phyloP scores from a whole-genome alignment of 1,140 invertebrate species.

The Semibalanus balanoides region DNA sequence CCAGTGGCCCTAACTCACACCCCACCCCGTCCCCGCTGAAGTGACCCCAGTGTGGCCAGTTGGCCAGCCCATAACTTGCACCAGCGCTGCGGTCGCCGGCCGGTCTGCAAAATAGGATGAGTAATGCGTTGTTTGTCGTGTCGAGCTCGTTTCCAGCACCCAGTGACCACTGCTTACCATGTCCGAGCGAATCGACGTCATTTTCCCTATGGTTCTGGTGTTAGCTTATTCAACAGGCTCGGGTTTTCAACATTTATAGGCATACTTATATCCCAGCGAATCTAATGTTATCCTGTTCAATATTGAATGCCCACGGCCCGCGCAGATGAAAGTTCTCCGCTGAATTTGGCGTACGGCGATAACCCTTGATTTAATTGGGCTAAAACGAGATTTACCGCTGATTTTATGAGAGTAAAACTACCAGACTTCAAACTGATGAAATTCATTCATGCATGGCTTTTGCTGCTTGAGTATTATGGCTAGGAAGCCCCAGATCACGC shows the following conservation, averaged over 20 bases:
- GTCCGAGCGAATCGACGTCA: no score
- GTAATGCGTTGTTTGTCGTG: neutral
- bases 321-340: neutral
- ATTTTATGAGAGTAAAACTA: neutral
- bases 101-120: neutral
- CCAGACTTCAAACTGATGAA: neutral
- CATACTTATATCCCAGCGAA: neutral
- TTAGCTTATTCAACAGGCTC: no score
- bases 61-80: no score
- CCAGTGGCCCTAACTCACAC: no score
- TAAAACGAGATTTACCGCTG: neutral
- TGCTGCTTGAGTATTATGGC: no score
- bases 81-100: no score
- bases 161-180: no score
- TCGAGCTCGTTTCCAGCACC: neutral
- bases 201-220: no score
- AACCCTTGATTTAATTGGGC: neutral
- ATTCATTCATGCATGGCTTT: no score
- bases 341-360: neutral
- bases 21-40: no score
- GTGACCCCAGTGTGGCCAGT: no score
- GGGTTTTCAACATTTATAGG: neutral
- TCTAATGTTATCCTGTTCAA: neutral
- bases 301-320: neutral
- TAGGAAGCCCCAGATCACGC: no score